Conservation (phyloP, 2,113 vertebrate species). For the Cisticola juncidis region DNA sequence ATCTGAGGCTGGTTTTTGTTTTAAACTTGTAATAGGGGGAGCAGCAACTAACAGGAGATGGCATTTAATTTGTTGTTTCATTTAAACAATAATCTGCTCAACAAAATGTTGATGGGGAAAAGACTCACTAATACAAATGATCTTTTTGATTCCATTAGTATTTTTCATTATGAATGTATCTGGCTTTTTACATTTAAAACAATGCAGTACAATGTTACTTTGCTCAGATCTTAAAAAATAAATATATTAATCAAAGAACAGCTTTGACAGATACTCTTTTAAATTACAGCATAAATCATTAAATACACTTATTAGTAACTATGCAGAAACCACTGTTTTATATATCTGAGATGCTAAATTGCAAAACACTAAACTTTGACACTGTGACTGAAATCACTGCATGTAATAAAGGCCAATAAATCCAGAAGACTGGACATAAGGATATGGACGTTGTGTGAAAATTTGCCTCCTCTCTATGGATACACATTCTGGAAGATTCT, state of each 20-base stretch:
- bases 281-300: background rate
- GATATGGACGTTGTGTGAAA: background rate
- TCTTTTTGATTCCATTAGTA: background rate
- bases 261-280: background rate
- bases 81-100: background rate
- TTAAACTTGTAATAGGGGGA: background rate
- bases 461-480: background rate
- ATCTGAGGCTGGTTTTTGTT: background rate
- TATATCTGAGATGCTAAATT: background rate
- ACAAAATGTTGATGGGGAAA: background rate
- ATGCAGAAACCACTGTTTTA: background rate
- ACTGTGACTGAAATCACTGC: background rate
- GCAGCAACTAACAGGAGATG: background rate
- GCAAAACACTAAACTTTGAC: background rate
- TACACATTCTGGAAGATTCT: conserved; percentile 5
- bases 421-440: background rate
- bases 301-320: background rate
- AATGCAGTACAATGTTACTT: background rate
- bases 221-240: background rate
- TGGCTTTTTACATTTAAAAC: background rate
- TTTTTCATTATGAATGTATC: background rate
- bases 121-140: background rate
- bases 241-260: background rate
- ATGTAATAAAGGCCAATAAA: background rate
- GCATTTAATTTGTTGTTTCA: background rate